Evolutionary conservation across 2,888 invertebrate species (phyloP).

Genomic region (Merodon equestris): DNA sequence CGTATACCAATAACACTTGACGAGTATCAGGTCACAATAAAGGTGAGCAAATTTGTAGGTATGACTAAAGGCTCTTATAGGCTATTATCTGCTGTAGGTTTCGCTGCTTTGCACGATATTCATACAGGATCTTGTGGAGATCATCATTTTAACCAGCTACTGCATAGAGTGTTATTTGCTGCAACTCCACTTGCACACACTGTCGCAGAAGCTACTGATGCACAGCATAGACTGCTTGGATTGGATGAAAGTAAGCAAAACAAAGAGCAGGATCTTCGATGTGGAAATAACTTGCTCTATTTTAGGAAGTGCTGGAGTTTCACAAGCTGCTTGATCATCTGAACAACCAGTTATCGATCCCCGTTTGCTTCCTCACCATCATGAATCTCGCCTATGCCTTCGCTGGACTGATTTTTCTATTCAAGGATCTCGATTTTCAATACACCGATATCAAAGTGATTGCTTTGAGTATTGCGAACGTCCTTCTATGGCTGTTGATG

Average conservation of each 20-base stretch:
- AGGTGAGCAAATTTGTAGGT: slow-evolving; percentile 43
- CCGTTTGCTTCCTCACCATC: slow-evolving; percentile 87
- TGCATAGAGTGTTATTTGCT: slow-evolving; percentile 89
- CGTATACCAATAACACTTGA: slow-evolving; percentile 71
- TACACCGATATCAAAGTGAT: slow-evolving; percentile 81
- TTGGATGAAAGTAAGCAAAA: slow-evolving; percentile 90
- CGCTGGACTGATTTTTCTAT: slow-evolving; percentile 85
- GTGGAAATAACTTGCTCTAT: too few species aligned
- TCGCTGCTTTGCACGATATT: slow-evolving; percentile 84
- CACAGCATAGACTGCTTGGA: slow-evolving; percentile 85
- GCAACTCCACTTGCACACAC: slow-evolving; percentile 86
- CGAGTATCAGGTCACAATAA: slow-evolving; percentile 70
- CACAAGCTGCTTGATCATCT: slow-evolving; percentile 87
- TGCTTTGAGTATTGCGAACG: slow-evolving; percentile 84
- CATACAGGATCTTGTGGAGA: slow-evolving; percentile 90
- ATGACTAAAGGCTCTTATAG: too few species aligned
- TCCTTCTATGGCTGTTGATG: slow-evolving; percentile 75
- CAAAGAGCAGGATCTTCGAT: slow-evolving; percentile 63
- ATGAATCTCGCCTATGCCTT: slow-evolving; percentile 87
- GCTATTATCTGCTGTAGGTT: slow-evolving; percentile 78
- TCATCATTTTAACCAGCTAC: slow-evolving; percentile 90
- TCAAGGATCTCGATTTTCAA: slow-evolving; percentile 82
- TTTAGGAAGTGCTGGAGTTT: slow-evolving; percentile 88
- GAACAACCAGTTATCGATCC: slow-evolving; percentile 87
- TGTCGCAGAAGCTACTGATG: slow-evolving; percentile 86